Percentiles rank a stretch among this genome's conserved stretches.
These are phyloP conservation scores for Drosophila flavopinicola DNA, from an alignment of 2,888 invertebrate species.

Conservation along the genomic window DNA sequence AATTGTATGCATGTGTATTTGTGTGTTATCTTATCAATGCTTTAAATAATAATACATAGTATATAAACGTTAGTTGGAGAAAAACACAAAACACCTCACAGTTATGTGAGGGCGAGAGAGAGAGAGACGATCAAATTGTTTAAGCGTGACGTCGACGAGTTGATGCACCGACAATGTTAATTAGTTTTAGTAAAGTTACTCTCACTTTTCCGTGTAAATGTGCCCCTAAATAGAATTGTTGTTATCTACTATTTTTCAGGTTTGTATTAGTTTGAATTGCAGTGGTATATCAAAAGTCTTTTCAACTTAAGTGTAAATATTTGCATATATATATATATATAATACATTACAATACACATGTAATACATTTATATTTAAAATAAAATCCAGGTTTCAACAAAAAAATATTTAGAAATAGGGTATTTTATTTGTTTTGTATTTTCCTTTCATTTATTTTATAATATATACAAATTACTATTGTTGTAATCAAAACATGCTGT, in stretches of 20 bases:
- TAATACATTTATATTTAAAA: too few species aligned
- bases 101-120: not conserved
- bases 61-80: conserved; percentile 23
- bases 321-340: too few species aligned
- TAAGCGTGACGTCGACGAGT: conserved; percentile 10
- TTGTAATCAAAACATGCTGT: too few species aligned
- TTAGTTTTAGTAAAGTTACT: not conserved
- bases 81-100: conserved; percentile 8
- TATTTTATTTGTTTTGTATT: too few species aligned
- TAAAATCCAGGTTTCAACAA: too few species aligned
- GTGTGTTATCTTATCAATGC: conserved; percentile 58
- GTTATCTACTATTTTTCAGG: not conserved
- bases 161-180: conserved; percentile 2
- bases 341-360: too few species aligned
- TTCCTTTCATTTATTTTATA: too few species aligned
- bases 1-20: conserved; percentile 15
- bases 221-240: not conserved
- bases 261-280: not conserved
- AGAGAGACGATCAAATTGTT: not conserved
- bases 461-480: too few species aligned
- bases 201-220: not conserved
- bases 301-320: not conserved
- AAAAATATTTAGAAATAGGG: too few species aligned
- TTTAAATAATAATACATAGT: conserved; percentile 39
- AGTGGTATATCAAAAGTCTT: too few species aligned